Evolutionary conservation across 2,797 vertebrate genomes (phyloP).

Genomic region (Lophius americanus): DNA sequence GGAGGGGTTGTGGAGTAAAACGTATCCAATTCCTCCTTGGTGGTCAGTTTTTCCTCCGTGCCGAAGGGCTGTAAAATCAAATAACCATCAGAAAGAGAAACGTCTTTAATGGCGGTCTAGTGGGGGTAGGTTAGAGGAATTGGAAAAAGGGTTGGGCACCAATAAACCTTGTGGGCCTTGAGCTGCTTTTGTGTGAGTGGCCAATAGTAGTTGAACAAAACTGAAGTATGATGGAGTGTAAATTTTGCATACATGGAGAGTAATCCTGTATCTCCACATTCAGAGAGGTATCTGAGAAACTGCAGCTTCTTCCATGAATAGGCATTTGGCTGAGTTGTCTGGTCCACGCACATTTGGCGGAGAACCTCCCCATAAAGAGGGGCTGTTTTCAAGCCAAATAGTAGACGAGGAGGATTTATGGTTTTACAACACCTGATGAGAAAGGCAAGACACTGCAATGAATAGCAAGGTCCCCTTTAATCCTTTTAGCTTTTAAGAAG

Average conservation of each 20-base stretch:
- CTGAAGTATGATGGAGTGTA: neutral
- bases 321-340: conserved; percentile 62
- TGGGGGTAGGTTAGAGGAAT: conserved; percentile 17
- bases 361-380: conserved; percentile 63
- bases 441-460: conserved; percentile 67
- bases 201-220: conserved; percentile 36
- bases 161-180: conserved; percentile 68
- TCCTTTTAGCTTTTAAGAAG: conserved; percentile 69
- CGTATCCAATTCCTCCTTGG: conserved; percentile 37
- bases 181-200: conserved; percentile 50
- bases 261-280: neutral
- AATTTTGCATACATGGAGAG: no score
- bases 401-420: conserved; percentile 80
- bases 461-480: conserved; percentile 80
- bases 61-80: conserved; percentile 73
- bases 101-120: conserved; percentile 62
- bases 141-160: conserved; percentile 34
- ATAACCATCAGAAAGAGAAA: conserved; percentile 56
- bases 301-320: conserved; percentile 36
- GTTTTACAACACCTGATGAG: conserved; percentile 82
- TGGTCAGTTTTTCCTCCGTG: conserved; percentile 63
- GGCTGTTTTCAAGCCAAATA: conserved; percentile 72
- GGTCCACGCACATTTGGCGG: conserved; percentile 68
- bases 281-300: neutral
- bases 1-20: conserved; percentile 1